Conservation (phyloP, 2,888 invertebrate genomes). For the Lasioglossum morio region DNA sequence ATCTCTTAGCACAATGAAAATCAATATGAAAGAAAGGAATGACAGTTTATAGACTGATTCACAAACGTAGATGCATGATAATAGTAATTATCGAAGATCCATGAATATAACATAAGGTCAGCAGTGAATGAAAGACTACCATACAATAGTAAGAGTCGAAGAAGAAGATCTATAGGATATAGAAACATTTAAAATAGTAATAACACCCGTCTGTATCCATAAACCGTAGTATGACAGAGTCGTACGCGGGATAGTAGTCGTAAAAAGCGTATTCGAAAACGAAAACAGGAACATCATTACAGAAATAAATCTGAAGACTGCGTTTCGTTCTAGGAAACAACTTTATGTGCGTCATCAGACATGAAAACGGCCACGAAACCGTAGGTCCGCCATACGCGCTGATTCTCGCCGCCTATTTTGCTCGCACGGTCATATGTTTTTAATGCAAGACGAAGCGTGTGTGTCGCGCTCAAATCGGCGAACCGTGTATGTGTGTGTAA, state of each 20-base stretch:
- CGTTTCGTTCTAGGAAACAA: background rate
- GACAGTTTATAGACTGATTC: background rate
- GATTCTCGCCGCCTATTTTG: background rate
- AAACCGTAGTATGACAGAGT: background rate
- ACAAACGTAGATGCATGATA: background rate
- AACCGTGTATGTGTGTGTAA: background rate
- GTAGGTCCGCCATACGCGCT: background rate
- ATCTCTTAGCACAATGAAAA: background rate
- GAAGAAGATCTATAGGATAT: background rate
- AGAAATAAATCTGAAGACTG: background rate
- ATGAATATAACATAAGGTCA: background rate
- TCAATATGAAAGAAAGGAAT: background rate
- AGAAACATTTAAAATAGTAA: background rate
- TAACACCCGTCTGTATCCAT: background rate
- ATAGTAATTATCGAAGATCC: constrained; percentile 1
- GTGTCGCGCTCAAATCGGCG: background rate
- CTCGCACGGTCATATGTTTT: constrained; percentile 1
- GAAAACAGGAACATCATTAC: background rate
- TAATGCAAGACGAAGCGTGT: background rate
- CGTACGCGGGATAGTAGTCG: background rate
- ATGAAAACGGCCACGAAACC: constrained; percentile 1
- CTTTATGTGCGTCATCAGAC: background rate
- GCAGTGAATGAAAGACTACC: background rate
- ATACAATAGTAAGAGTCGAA: background rate
- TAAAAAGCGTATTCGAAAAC: background rate